Conservation (phyloP, 2,113 vertebrate genomes). For the Ornithorhynchus anatinus region DNA sequence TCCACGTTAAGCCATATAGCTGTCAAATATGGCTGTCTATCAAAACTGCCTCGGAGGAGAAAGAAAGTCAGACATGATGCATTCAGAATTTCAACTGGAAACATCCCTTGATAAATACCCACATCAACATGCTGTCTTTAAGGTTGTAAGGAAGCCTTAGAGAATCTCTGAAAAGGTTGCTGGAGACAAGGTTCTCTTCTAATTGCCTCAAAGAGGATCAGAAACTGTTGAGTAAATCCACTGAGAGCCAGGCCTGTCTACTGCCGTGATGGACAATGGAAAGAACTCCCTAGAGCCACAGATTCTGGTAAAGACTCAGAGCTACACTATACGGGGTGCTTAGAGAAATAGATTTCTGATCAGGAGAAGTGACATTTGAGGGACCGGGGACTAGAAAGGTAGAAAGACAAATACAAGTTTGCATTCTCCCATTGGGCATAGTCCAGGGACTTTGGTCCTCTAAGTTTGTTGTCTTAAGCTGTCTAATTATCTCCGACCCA, state of each 20-base stretch:
- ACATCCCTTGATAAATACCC: background rate
- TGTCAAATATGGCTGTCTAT: conserved; percentile 17
- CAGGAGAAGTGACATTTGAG: background rate
- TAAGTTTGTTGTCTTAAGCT: too few species aligned
- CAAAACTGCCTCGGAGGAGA: background rate
- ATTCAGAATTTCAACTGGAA: background rate
- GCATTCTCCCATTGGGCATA: too few species aligned
- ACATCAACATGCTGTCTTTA: background rate
- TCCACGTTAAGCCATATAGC: conserved; percentile 5
- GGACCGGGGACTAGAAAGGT: too few species aligned
- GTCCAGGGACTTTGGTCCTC: too few species aligned
- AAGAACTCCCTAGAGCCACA: background rate
- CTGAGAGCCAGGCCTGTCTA: background rate
- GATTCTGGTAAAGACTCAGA: background rate
- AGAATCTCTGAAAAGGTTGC: background rate
- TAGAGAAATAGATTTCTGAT: background rate
- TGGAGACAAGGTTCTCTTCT: background rate
- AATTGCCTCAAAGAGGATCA: background rate
- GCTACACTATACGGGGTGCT: background rate
- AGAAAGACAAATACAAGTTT: too few species aligned
- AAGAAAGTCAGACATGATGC: background rate
- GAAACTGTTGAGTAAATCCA: background rate
- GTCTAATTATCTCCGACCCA: too few species aligned
- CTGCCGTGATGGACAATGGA: background rate
- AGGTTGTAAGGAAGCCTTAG: background rate